Conservation (phyloP, 1,140 invertebrate genomes). For the Spodoptera litura region DNA sequence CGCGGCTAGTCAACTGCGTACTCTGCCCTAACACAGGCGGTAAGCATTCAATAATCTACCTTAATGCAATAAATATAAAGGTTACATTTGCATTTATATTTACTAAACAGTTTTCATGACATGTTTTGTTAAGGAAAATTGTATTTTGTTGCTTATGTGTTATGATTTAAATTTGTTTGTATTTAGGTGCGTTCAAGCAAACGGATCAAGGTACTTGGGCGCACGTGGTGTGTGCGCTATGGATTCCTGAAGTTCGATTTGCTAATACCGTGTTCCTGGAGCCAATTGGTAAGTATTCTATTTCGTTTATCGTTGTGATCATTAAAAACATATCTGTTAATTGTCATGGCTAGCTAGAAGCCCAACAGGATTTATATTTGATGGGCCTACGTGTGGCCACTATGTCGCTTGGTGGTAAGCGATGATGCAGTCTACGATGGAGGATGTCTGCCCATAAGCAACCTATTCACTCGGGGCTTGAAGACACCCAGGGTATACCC, state of each 20-base stretch:
- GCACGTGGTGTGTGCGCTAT: slow-evolving; percentile 99
- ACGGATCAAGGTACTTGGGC: slow-evolving; percentile 98
- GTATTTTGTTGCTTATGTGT: background rate
- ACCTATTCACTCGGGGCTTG: too few species aligned
- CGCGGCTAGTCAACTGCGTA: slow-evolving; percentile 97
- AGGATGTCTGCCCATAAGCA: too few species aligned
- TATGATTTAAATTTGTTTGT: slow-evolving; percentile 31
- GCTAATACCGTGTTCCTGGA: slow-evolving; percentile 99
- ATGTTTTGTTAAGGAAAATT: background rate
- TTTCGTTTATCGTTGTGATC: background rate
- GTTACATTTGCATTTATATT: background rate
- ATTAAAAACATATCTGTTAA: too few species aligned
- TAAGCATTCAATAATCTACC: slow-evolving; percentile 50
- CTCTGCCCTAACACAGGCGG: slow-evolving; percentile 98
- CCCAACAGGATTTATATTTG: too few species aligned
- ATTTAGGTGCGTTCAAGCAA: slow-evolving; percentile 97
- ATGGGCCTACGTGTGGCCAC: too few species aligned
- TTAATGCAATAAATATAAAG: background rate
- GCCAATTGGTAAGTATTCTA: slow-evolving; percentile 89
- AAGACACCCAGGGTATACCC: too few species aligned
- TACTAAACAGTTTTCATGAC: too few species aligned
- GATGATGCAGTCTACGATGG: too few species aligned
- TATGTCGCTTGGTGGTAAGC: too few species aligned
- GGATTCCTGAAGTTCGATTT: slow-evolving; percentile 99
- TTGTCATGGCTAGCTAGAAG: too few species aligned